phyloP scores from a whole-genome alignment of 2,888 invertebrate species.

The Tetheella fluctuosa region DNA sequence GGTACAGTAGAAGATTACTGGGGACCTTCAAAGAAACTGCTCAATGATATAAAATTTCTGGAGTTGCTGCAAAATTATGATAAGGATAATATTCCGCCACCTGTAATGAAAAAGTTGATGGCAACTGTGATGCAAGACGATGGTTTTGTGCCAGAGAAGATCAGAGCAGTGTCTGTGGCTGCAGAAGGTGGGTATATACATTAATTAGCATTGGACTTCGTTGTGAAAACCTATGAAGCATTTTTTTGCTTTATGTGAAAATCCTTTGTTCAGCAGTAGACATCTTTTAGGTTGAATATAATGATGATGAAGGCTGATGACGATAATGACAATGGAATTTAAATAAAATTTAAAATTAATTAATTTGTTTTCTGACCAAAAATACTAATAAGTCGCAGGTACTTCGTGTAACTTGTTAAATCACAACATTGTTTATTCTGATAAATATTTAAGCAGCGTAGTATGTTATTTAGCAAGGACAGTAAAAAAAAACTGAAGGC shows the following conservation, averaged over 20 bases:
- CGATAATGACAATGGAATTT: not conserved
- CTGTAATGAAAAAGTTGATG: slow-evolving; percentile 92
- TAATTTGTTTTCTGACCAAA: too few species aligned
- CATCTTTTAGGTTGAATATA: not conserved
- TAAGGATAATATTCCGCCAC: slow-evolving; percentile 95
- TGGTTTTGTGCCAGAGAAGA: slow-evolving; percentile 96
- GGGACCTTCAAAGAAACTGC: slow-evolving; percentile 94
- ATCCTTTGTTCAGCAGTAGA: not conserved
- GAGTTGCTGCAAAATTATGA: slow-evolving; percentile 94
- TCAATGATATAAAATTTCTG: slow-evolving; percentile 96
- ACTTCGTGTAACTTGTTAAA: too few species aligned
- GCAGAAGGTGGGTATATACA: slow-evolving; percentile 91
- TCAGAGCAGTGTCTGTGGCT: slow-evolving; percentile 93
- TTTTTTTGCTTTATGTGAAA: not conserved
- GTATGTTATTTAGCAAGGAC: too few species aligned
- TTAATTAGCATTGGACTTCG: not conserved
- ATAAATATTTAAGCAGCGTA: too few species aligned
- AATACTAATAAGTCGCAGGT: too few species aligned
- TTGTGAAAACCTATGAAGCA: too few species aligned
- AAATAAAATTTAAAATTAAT: too few species aligned
- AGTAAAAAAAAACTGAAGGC: not conserved
- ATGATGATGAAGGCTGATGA: not conserved
- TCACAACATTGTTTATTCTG: too few species aligned
- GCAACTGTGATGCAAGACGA: slow-evolving; percentile 92
- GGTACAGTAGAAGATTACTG: slow-evolving; percentile 96